A percentile compares a stretch with the other conserved stretches of the same genome.
These are phyloP conservation scores for Apeltes quadracus DNA, from an alignment of 2,113 vertebrate species.

Conservation along the genomic window DNA sequence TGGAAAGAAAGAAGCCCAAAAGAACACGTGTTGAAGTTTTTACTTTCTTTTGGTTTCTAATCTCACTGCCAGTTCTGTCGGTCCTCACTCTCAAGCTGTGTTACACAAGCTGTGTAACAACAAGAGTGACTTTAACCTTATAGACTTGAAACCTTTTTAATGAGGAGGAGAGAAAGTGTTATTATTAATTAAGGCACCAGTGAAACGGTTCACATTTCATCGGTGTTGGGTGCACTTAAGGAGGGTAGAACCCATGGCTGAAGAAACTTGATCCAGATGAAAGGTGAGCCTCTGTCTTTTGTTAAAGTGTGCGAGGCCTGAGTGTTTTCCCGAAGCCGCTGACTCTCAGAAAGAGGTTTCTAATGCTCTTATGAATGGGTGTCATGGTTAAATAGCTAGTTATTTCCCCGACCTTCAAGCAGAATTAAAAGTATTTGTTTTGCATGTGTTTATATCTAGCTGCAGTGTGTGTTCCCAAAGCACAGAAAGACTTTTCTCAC, in stretches of 20 bases:
- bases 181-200: conserved; percentile 40
- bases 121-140: neutral
- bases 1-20: neutral
- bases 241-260: conserved; percentile 29
- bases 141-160: conserved; percentile 8
- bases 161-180: conserved; percentile 29
- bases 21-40: neutral
- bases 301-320: conserved; percentile 10
- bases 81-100: conserved; percentile 11
- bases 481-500: conserved; percentile 76
- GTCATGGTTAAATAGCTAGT: conserved; percentile 25
- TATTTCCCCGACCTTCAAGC: conserved; percentile 8
- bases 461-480: conserved; percentile 84
- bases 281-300: conserved; percentile 52
- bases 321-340: conserved; percentile 33
- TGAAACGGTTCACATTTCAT: conserved; percentile 40
- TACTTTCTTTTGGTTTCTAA: neutral
- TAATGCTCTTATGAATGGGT: conserved; percentile 12
- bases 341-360: conserved; percentile 16
- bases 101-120: neutral
- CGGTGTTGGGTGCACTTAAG: conserved; percentile 63
- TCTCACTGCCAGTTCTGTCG: neutral
- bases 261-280: conserved; percentile 70
- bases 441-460: conserved; percentile 59
- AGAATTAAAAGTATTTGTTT: conserved; percentile 17